Conservation (phyloP, 2,888 invertebrate species). For the Synergus itoensis region DNA sequence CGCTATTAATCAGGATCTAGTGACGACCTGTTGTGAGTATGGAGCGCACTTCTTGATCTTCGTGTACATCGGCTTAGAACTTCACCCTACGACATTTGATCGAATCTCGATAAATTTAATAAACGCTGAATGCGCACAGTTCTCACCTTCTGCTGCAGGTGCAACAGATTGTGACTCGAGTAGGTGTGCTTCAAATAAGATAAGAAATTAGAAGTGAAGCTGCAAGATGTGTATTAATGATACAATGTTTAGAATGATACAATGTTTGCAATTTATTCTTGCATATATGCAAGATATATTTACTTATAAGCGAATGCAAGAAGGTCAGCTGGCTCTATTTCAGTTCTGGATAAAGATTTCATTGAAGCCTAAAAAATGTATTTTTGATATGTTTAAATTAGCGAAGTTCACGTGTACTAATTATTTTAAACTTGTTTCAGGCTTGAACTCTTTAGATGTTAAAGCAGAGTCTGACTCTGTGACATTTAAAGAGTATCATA, state of each 20-base stretch:
- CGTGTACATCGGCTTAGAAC: constrained; percentile 3
- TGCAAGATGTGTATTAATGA: neutral
- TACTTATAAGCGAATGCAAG: neutral
- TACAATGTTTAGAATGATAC: neutral
- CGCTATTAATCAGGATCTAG: constrained; percentile 45
- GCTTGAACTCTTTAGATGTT: neutral
- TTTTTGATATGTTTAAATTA: neutral
- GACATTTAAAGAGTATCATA: neutral
- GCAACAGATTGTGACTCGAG: neutral
- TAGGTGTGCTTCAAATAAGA: neutral
- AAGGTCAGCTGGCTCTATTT: neutral
- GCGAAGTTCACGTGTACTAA: neutral
- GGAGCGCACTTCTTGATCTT: constrained; percentile 11
- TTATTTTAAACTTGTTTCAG: neutral
- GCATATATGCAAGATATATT: too few species aligned
- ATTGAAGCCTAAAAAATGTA: neutral
- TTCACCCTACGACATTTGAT: constrained; percentile 1
- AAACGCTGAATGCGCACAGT: neutral
- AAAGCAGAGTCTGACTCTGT: neutral
- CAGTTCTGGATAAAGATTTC: neutral
- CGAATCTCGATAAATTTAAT: constrained; percentile 24
- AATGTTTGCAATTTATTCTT: neutral
- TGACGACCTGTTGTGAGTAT: constrained; percentile 35
- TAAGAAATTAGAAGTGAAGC: constrained; percentile 14
- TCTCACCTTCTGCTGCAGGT: constrained; percentile 18